phyloP scores from a whole-genome alignment of 2,797 vertebrate genomes.

The Cephalopachus bancanus region DNA sequence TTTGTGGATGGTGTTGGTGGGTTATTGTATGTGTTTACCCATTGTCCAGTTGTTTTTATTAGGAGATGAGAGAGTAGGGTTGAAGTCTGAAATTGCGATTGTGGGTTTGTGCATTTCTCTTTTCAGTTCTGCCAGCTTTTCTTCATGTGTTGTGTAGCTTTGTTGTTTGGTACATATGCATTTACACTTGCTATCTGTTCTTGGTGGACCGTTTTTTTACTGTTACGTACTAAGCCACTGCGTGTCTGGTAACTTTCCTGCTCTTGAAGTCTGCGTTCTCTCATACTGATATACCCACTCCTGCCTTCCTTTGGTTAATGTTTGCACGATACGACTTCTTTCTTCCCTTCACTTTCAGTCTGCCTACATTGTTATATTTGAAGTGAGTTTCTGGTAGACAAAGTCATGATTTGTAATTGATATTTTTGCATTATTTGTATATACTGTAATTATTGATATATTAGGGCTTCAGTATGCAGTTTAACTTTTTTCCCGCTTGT shows the following conservation, averaged over 20 bases:
- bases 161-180: background rate
- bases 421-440: slow-evolving; percentile 8
- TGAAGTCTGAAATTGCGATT: background rate
- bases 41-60: slow-evolving; percentile 12
- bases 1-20: background rate
- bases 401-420: background rate
- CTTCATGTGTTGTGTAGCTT: background rate
- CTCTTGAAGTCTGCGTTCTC: background rate
- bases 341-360: background rate
- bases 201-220: slow-evolving; percentile 16
- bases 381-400: slow-evolving; percentile 1
- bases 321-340: background rate
- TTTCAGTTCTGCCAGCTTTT: slow-evolving; percentile 1
- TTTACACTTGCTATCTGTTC: background rate
- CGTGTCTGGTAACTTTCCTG: slow-evolving; percentile 5
- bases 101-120: slow-evolving; percentile 36
- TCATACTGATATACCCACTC: background rate
- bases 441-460: background rate
- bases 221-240: background rate
- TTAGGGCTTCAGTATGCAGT: background rate
- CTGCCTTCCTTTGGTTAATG: slow-evolving; percentile 15
- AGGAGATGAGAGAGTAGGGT: background rate
- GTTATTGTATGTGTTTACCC: background rate
- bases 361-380: background rate
- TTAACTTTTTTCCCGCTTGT: slow-evolving; percentile 9